Conservation (phyloP, 1,140 invertebrate species). For the Drosophila busckii region DNA sequence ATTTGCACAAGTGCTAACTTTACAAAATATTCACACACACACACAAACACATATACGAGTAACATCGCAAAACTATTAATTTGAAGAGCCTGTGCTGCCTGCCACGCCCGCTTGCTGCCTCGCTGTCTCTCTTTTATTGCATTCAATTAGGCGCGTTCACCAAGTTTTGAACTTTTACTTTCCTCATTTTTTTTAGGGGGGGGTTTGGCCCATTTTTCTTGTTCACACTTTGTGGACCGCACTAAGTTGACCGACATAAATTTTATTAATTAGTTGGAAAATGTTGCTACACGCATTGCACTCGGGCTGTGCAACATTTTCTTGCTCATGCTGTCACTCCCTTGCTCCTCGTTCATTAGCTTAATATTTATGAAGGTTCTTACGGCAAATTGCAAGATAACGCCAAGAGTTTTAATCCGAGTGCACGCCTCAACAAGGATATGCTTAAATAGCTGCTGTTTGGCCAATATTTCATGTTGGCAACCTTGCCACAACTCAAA, state of each 20-base stretch:
- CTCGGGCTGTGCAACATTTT: conserved; percentile 41
- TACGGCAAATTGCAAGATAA: conserved; percentile 5
- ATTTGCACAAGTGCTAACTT: conserved; percentile 52
- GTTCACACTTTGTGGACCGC: conserved; percentile 5
- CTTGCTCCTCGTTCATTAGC: conserved; percentile 45
- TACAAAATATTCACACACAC: conserved; percentile 17
- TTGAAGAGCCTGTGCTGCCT: background rate
- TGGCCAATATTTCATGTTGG: no score
- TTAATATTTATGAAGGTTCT: conserved; percentile 46
- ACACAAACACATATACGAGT: conserved; percentile 21
- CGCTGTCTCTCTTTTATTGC: conserved; percentile 5
- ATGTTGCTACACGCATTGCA: conserved; percentile 36
- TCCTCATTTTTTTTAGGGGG: no score
- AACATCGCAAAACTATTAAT: conserved; percentile 11
- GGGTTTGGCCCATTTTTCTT: conserved; percentile 7
- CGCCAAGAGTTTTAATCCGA: no score
- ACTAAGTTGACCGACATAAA: conserved; percentile 64
- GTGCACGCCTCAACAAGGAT: no score
- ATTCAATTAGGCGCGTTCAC: conserved; percentile 22
- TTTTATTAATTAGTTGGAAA: conserved; percentile 66
- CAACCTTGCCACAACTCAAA: conserved; percentile 13
- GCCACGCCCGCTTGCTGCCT: background rate
- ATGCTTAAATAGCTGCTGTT: no score
- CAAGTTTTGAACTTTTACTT: conserved; percentile 5
- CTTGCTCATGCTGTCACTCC: conserved; percentile 43